Evolutionary conservation across 2,113 vertebrate genomes (phyloP).

Genomic region (Muntiacus reevesi): DNA sequence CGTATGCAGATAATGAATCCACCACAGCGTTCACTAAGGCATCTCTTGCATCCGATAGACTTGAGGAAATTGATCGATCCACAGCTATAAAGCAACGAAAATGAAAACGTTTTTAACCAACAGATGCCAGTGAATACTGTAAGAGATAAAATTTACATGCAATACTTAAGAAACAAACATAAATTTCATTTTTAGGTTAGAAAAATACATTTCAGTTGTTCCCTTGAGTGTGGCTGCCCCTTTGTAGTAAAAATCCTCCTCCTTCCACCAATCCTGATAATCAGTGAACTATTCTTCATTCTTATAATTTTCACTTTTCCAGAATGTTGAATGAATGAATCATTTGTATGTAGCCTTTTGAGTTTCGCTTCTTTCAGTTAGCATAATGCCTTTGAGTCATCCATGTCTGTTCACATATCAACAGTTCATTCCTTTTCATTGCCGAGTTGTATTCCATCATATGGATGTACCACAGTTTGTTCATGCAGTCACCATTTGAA

Average conservation of each 20-base stretch:
- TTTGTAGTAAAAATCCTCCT: not conserved
- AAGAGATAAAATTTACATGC: not conserved
- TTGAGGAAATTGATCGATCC: conserved; percentile 93
- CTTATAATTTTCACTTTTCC: not conserved
- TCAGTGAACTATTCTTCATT: not conserved
- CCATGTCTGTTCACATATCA: not conserved
- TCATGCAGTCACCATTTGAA: not conserved
- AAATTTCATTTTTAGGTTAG: not conserved
- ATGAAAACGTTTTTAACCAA: not conserved
- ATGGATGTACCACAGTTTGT: not conserved
- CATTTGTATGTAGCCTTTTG: not conserved
- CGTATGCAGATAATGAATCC: conserved; percentile 90
- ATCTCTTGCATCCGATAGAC: conserved; percentile 93
- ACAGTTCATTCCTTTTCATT: not conserved
- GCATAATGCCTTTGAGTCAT: not conserved
- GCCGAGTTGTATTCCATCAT: not conserved
- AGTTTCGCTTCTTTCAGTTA: not conserved
- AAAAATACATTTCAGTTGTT: not conserved
- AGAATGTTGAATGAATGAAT: not conserved
- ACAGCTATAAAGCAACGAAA: conserved; percentile 84
- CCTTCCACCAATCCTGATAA: not conserved
- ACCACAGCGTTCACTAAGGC: conserved; percentile 95
- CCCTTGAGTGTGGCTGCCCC: not conserved
- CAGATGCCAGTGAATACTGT: not conserved
- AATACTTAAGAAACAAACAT: not conserved